Percentiles rank a stretch among this genome's conserved stretches.
phyloP scores from a whole-genome alignment of 2,113 vertebrate genomes.

The Phoxinus phoxinus region DNA sequence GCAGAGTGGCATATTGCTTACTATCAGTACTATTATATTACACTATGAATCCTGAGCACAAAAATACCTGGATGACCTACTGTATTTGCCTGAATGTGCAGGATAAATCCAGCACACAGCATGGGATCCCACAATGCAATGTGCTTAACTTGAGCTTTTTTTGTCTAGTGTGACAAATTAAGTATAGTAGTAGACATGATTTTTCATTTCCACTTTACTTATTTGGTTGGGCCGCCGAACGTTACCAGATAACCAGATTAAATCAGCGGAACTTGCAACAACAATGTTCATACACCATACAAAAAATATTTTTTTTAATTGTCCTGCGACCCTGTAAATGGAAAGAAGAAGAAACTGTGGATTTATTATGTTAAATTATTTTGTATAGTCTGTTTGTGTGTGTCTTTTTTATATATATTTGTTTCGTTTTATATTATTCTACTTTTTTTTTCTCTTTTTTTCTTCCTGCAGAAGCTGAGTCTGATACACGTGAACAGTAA shows the following conservation, averaged over 20 bases:
- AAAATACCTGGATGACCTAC: slow-evolving; percentile 26
- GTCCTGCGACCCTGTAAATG: too few relatives aligned
- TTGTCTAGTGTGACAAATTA: neutral
- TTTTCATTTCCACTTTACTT: neutral
- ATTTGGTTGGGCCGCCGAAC: too few relatives aligned
- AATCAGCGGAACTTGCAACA: too few relatives aligned
- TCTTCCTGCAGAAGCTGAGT: slow-evolving; percentile 85
- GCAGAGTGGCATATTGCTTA: neutral
- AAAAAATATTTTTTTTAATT: too few relatives aligned
- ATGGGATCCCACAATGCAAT: slow-evolving; percentile 22
- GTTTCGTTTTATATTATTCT: too few relatives aligned
- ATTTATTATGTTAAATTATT: too few relatives aligned
- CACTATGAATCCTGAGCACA: slow-evolving; percentile 10
- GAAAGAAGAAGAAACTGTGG: too few relatives aligned
- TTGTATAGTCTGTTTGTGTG: too few relatives aligned
- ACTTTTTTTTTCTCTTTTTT: too few relatives aligned
- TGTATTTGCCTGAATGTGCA: neutral
- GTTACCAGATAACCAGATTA: too few relatives aligned
- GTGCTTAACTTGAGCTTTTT: neutral
- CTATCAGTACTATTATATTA: slow-evolving; percentile 27
- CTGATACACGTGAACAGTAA: slow-evolving; percentile 98
- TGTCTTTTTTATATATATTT: too few relatives aligned
- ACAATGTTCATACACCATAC: too few relatives aligned
- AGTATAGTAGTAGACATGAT: neutral
- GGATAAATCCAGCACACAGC: neutral